Evolutionary conservation across 2,113 vertebrate genomes (phyloP).

Genomic region (Tenebrosternarchus preto): DNA sequence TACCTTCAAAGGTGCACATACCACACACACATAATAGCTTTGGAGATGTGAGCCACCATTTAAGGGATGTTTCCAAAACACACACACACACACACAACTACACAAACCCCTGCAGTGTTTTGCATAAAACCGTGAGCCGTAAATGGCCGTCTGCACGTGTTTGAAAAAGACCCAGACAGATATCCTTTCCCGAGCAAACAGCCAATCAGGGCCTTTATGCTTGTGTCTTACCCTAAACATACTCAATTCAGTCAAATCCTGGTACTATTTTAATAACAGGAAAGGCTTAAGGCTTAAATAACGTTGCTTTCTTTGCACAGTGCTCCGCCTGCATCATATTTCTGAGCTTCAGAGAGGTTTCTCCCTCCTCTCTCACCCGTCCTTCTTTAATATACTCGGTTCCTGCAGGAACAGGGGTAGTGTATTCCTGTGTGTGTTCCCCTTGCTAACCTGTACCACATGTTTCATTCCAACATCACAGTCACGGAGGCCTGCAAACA

Average conservation of each 20-base stretch:
- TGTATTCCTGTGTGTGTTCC: slow-evolving; percentile 61
- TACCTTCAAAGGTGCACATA: slow-evolving; percentile 55
- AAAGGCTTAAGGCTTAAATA: slow-evolving; percentile 72
- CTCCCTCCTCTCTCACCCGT: slow-evolving; percentile 18
- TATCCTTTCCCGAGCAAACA: slow-evolving; percentile 7
- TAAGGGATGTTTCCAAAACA: slow-evolving; percentile 3
- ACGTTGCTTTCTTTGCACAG: slow-evolving; percentile 73
- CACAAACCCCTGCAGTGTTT: slow-evolving; percentile 27
- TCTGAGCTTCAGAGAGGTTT: slow-evolving; percentile 66
- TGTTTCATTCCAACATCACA: slow-evolving; percentile 60
- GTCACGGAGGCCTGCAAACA: slow-evolving; percentile 47
- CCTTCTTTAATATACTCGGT: slow-evolving; percentile 67
- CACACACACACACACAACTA: slow-evolving; percentile 3
- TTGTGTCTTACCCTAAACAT: slow-evolving; percentile 70
- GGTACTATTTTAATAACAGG: slow-evolving; percentile 75
- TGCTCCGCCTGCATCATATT: slow-evolving; percentile 69
- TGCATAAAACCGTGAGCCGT: slow-evolving; percentile 53
- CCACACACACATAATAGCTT: background rate
- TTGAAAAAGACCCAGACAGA: slow-evolving; percentile 44
- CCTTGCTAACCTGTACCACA: slow-evolving; percentile 73
- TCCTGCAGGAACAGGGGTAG: slow-evolving; percentile 70
- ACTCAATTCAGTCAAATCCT: slow-evolving; percentile 77
- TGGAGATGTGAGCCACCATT: background rate
- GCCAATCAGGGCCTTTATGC: slow-evolving; percentile 56
- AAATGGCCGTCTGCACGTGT: slow-evolving; percentile 54